A percentile compares a stretch with the other conserved stretches of the same genome.
These are phyloP conservation scores for Agrenia bidenticulata DNA, from an alignment of 2,888 invertebrate genomes.

Conservation along the genomic window DNA sequence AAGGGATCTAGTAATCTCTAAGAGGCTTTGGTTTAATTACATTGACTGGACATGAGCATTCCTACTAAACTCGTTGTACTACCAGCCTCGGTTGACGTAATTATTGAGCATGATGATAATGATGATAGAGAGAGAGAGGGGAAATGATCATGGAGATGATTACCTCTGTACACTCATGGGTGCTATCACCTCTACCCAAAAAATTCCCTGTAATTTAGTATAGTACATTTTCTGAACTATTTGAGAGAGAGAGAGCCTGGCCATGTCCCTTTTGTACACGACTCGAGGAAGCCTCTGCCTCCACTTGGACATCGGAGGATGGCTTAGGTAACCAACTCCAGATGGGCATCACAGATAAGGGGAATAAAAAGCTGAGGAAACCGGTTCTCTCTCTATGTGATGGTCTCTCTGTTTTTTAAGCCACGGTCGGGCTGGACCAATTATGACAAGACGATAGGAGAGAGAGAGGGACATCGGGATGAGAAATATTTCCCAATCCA, in stretches of 20 bases:
- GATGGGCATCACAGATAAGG: too few relatives aligned
- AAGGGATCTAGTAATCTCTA: neutral
- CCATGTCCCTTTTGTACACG: too few relatives aligned
- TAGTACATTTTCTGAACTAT: too few relatives aligned
- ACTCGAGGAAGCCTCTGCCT: too few relatives aligned
- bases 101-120: constrained; percentile 10
- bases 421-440: constrained; percentile 12
- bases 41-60: constrained; percentile 2
- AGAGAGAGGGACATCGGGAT: constrained; percentile 15
- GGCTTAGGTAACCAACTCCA: too few relatives aligned
- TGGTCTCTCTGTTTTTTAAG: too few relatives aligned
- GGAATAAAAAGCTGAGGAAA: too few relatives aligned
- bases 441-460: constrained; percentile 20
- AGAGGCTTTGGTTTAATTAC: neutral
- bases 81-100: constrained; percentile 8
- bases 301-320: too few relatives aligned
- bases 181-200: too few relatives aligned
- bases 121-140: neutral
- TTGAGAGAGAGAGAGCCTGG: too few relatives aligned
- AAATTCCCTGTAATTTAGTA: too few relatives aligned
- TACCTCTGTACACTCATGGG: neutral
- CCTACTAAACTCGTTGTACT: neutral
- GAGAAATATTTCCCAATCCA: neutral
- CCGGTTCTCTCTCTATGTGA: too few relatives aligned
- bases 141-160: constrained; percentile 6